Evolutionary conservation across 2,888 invertebrate species (phyloP).

Genomic region (Drosophila acutilabella): DNA sequence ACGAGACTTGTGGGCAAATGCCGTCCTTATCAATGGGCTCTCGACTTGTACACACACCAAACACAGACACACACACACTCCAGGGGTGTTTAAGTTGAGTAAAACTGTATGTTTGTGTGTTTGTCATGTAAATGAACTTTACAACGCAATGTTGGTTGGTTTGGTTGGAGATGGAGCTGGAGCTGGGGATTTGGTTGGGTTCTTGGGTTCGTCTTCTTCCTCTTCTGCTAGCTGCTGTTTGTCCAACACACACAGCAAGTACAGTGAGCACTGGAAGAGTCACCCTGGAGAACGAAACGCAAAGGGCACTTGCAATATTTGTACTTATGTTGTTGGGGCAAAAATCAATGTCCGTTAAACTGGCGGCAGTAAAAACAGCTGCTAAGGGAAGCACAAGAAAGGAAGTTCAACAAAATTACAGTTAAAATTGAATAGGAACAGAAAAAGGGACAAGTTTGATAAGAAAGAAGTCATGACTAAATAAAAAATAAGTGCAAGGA

Average conservation of each 20-base stretch:
- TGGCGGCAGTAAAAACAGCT: constrained; percentile 23
- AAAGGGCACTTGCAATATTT: constrained; percentile 36
- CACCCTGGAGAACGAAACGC: constrained; percentile 46
- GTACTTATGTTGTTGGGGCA: constrained; percentile 43
- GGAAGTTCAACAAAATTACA: background rate
- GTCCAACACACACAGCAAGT: constrained; percentile 49
- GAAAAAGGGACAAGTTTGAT: background rate
- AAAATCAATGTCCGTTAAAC: constrained; percentile 76
- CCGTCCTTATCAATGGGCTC: constrained; percentile 73
- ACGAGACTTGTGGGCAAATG: constrained; percentile 56
- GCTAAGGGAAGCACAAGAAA: constrained; percentile 1
- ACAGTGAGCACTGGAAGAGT: constrained; percentile 28
- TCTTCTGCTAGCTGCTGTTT: constrained; percentile 40
- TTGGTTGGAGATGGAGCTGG: background rate
- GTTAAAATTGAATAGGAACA: background rate
- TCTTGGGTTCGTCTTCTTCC: constrained; percentile 29
- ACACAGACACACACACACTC: constrained; percentile 29
- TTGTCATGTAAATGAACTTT: constrained; percentile 81
- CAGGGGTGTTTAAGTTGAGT: constrained; percentile 39
- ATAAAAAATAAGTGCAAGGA: too few species aligned
- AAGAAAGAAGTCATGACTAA: background rate
- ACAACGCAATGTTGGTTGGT: constrained; percentile 57
- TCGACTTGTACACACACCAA: constrained; percentile 37
- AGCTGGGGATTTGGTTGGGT: constrained; percentile 5
- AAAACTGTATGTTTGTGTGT: constrained; percentile 35